Evolutionary conservation across 2,113 vertebrate genomes (phyloP).

Genomic region (Carassius carassius): DNA sequence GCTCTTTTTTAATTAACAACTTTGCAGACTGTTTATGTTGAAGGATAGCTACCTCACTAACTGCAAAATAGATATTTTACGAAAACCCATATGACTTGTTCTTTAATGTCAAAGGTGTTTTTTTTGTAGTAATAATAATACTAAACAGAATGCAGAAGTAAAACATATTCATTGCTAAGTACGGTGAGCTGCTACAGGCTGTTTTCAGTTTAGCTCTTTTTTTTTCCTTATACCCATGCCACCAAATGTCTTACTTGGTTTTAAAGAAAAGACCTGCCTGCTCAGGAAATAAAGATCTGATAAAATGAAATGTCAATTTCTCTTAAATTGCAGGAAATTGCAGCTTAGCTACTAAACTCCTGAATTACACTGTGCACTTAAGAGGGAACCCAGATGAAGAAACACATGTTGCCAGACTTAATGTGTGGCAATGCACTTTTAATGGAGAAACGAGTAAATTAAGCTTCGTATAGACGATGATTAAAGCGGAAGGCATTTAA

Average conservation of each 20-base stretch:
- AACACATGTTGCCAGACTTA: constrained; percentile 56
- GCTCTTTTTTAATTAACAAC: no score
- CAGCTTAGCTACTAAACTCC: constrained; percentile 55
- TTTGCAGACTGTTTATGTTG: no score
- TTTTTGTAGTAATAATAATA: not conserved
- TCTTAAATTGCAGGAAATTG: constrained; percentile 60
- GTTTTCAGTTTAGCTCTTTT: not conserved
- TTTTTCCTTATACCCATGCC: not conserved
- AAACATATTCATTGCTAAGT: not conserved
- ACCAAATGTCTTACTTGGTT: not conserved
- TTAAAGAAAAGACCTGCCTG: not conserved
- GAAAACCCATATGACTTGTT: no score
- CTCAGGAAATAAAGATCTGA: constrained; percentile 29
- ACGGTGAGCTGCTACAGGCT: not conserved
- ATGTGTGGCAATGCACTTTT: constrained; percentile 53
- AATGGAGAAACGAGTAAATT: constrained; percentile 37
- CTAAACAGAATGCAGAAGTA: not conserved
- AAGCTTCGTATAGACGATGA: not conserved
- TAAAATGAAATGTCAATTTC: constrained; percentile 29
- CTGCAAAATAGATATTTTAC: no score
- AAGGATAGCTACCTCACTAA: no score
- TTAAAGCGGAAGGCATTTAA: not conserved
- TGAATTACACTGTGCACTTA: constrained; percentile 48
- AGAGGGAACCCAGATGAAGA: constrained; percentile 52
- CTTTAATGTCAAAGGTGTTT: not conserved